Conservation (phyloP, 2,888 invertebrate genomes). For the Tetheella fluctuosa region DNA sequence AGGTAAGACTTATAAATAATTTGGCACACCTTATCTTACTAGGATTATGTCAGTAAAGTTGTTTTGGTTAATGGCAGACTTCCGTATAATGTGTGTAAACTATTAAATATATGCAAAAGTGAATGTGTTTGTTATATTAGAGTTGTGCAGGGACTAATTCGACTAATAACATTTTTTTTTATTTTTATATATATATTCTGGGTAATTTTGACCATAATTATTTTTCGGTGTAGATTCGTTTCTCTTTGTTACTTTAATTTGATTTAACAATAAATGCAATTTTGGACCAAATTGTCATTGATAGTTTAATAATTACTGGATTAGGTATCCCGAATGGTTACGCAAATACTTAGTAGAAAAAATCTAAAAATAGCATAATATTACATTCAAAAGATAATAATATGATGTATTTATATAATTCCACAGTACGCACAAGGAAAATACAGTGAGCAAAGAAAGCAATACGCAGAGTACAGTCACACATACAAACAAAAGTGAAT, state of each 20-base stretch:
- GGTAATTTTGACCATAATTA: too few species aligned
- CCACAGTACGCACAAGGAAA: conserved; percentile 75
- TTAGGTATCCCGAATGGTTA: too few species aligned
- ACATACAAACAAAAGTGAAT: conserved; percentile 71
- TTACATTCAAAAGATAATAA: background rate
- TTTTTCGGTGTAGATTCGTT: too few species aligned
- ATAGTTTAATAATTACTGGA: too few species aligned
- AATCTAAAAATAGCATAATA: too few species aligned
- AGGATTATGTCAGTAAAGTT: background rate
- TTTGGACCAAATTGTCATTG: too few species aligned
- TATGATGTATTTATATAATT: conserved; percentile 33
- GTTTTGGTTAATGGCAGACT: background rate
- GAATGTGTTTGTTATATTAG: background rate
- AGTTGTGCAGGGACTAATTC: too few species aligned
- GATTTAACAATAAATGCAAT: too few species aligned
- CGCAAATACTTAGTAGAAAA: too few species aligned
- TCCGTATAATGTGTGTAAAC: background rate
- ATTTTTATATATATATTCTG: too few species aligned
- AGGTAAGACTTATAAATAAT: conserved; percentile 51
- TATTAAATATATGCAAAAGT: background rate
- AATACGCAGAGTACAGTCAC: conserved; percentile 70
- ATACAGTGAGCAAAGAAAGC: conserved; percentile 65
- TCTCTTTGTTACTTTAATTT: too few species aligned
- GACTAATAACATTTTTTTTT: too few species aligned
- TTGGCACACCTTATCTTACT: background rate